Conservation (phyloP, 2,113 vertebrate genomes). For the Nestor notabilis region DNA sequence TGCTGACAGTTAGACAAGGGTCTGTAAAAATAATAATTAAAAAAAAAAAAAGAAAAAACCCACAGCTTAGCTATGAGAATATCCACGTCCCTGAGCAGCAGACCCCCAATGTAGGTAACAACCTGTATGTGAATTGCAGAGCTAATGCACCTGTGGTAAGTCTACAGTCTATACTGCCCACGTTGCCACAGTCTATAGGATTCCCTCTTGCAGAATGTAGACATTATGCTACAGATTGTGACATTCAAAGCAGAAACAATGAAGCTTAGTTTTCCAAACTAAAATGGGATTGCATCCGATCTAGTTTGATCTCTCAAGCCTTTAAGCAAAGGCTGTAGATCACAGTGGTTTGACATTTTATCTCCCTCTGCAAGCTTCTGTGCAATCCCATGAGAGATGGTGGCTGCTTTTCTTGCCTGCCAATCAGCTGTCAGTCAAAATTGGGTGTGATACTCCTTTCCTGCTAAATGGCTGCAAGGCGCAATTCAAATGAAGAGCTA, state of each 20-base stretch:
- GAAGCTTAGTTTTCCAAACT: conserved; percentile 3
- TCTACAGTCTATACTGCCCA: not conserved
- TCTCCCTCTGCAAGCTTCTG: conserved; percentile 35
- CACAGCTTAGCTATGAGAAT: not conserved
- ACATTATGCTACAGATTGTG: not conserved
- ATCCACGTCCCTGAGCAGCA: not conserved
- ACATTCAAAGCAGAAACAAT: not conserved
- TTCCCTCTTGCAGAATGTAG: not conserved
- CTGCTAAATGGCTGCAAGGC: conserved; percentile 35
- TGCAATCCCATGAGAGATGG: not conserved
- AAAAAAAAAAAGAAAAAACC: not conserved
- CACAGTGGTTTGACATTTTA: conserved; percentile 23
- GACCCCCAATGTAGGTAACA: not conserved
- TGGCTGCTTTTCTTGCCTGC: conserved; percentile 40
- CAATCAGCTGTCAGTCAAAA: conserved; percentile 50
- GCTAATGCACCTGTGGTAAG: not conserved
- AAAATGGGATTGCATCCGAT: not conserved
- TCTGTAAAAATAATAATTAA: not conserved
- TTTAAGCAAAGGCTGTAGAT: conserved; percentile 12
- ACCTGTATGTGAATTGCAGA: not conserved
- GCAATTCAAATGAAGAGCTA: conserved; percentile 17
- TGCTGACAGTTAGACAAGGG: not conserved
- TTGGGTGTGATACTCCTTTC: not conserved
- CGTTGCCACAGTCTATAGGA: not conserved
- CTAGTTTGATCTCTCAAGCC: conserved; percentile 5